Conservation (phyloP, 1,140 invertebrate genomes). For the Lethrus apterus region DNA sequence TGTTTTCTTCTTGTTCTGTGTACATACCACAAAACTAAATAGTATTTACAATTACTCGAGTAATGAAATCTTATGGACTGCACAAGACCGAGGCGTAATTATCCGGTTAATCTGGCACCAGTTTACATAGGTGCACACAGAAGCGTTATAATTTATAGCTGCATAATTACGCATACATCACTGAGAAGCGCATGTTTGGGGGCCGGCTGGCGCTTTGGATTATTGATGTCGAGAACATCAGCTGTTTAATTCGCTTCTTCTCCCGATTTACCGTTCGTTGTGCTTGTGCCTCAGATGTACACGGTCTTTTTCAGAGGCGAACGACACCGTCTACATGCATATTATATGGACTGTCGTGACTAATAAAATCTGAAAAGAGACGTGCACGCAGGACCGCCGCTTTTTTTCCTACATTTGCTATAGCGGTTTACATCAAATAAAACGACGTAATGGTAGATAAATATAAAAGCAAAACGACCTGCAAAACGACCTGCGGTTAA, state of each 20-base stretch:
- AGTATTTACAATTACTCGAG: too few species aligned
- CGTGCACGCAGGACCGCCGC: slow-evolving; percentile 12
- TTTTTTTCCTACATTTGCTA: too few species aligned
- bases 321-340: slow-evolving; percentile 15
- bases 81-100: slow-evolving; percentile 1
- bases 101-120: slow-evolving; percentile 9
- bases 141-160: slow-evolving; percentile 17
- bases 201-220: slow-evolving; percentile 9
- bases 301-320: slow-evolving; percentile 9
- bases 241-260: slow-evolving; percentile 11
- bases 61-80: too few species aligned
- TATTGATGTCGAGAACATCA: slow-evolving; percentile 20
- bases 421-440: too few species aligned
- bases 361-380: slow-evolving; percentile 16
- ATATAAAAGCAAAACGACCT: too few species aligned
- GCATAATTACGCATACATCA: slow-evolving; percentile 24
- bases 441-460: too few species aligned
- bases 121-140: slow-evolving; percentile 4
- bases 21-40: neutral
- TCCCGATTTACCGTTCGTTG: neutral
- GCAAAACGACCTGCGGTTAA: too few species aligned
- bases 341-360: slow-evolving; percentile 18
- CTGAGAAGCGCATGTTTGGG: slow-evolving; percentile 9
- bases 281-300: slow-evolving; percentile 6
- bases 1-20: neutral